A percentile compares a stretch with the other conserved stretches of the same genome.
Evolutionary conservation across 2,797 vertebrate genomes (phyloP).

Genomic region (Amblyraja radiata): DNA sequence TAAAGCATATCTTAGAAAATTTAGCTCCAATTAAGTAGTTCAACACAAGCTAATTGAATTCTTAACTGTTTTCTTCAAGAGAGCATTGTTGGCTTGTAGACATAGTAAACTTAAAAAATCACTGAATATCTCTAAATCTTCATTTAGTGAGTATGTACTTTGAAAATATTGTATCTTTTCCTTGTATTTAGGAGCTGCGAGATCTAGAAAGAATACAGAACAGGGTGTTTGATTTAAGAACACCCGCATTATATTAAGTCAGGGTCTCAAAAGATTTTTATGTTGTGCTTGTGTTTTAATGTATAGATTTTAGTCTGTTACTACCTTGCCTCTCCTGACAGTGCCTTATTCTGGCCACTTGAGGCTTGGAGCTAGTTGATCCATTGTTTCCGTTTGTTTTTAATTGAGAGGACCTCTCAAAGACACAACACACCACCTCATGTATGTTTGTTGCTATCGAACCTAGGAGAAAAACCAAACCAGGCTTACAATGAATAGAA

Average conservation of each 20-base stretch:
- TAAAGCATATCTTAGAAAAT: constrained; percentile 30
- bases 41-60: constrained; percentile 33
- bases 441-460: constrained; percentile 69
- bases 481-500: constrained; percentile 19
- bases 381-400: constrained; percentile 68
- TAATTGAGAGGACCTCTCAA: constrained; percentile 73
- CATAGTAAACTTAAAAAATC: constrained; percentile 3
- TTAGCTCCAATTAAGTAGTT: constrained; percentile 33
- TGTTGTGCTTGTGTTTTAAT: constrained; percentile 35
- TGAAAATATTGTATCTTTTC: constrained; percentile 33
- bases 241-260: constrained; percentile 33
- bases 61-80: constrained; percentile 17
- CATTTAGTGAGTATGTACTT: constrained; percentile 35
- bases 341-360: constrained; percentile 35
- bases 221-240: constrained; percentile 36
- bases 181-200: constrained; percentile 35
- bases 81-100: constrained; percentile 32
- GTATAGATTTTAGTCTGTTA: constrained; percentile 34
- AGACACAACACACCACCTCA: constrained; percentile 78
- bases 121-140: constrained; percentile 27
- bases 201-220: constrained; percentile 34
- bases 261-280: constrained; percentile 27
- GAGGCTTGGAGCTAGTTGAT: constrained; percentile 62
- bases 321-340: constrained; percentile 33
- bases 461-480: constrained; percentile 63